Base-by-base conservation (phyloP, 1,140 invertebrate genomes). In the Aphelinus atriplicis region DNA sequence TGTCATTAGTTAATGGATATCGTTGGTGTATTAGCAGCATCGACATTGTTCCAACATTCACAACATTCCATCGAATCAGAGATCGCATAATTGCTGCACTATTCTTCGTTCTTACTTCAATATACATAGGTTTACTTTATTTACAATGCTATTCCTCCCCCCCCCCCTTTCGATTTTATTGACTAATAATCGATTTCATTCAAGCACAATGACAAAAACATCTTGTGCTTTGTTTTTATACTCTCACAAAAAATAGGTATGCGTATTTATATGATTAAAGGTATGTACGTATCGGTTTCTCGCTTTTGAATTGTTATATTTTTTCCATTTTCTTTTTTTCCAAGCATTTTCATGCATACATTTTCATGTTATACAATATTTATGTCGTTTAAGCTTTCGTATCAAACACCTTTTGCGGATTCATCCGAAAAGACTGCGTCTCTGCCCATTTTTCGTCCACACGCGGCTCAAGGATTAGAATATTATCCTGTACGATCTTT, bases 241-340 rank as follows among this genome's bases (percentile, higher is more conserved):
- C 43, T 79, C 69, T 78, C 68, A 78, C 77, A 85, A 81, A 85
- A 84, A 84, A 81, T 81, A 84, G 66, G 69, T 79, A 71, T 73
- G 43, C n/a, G 51, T 68, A 62, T 71, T 57, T 53, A 56, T 63
- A 57, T 57, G 65, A 66, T 73, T 73, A 67, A 73, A 73, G 48
- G 64, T 62, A 63, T 68, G 64, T 68, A 73, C 58, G 65, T 58
- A 26, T 57, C 65, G 42, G 45, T 62, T 62, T 53, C 47, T 70
- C 58, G 46, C 58, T 62, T 53, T 63, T 53, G 56, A 51, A 51
- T 74, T 63, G 50, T 69, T 26, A n/a, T 60, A 51, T 60, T 46
- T 42, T 58, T 61, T 67, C 51, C 46, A 66, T 57, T 45, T 9
- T 61, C 60, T 65, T 63, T n/a, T 65, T 45, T 43, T 60, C 65